Evolutionary conservation across 2,113 vertebrate genomes (phyloP).

Genomic region (Semnornis frantzii): DNA sequence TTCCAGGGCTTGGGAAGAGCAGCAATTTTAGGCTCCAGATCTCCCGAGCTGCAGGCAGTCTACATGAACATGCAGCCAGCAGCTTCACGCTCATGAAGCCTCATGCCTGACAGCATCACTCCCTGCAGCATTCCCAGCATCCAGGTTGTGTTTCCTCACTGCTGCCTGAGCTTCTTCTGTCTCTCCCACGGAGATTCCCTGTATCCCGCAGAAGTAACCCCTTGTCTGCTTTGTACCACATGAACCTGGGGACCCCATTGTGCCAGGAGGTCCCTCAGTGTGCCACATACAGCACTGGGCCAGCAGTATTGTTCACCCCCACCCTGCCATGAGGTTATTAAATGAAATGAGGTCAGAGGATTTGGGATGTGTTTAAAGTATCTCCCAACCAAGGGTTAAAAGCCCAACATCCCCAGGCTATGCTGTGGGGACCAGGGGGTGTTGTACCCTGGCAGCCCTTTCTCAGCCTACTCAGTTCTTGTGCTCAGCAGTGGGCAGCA

Average conservation of each 20-base stretch:
- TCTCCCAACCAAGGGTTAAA: not conserved
- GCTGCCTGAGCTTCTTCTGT: not conserved
- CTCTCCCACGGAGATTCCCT: not conserved
- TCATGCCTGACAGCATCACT: accelerated
- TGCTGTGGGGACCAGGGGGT: too few species aligned
- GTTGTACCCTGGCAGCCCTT: not conserved
- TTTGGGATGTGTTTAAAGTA: not conserved
- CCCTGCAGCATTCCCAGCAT: not conserved
- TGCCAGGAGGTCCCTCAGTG: accelerated
- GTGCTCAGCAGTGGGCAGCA: not conserved
- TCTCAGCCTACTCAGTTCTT: not conserved
- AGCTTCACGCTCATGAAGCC: not conserved
- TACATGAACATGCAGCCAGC: accelerated
- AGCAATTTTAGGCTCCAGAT: not conserved
- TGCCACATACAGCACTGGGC: accelerated
- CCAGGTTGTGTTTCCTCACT: not conserved
- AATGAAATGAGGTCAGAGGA: not conserved
- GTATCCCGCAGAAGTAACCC: not conserved
- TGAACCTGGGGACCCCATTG: accelerated
- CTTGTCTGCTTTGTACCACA: accelerated
- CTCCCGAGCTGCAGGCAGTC: not conserved
- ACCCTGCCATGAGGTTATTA: not conserved
- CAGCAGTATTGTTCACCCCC: not conserved
- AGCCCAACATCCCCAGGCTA: not conserved
- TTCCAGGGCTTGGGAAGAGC: not conserved